A percentile compares a stretch with the other conserved stretches of the same genome.
Evolutionary conservation across 2,113 vertebrate species (phyloP).

Genomic region (Onychostoma macrolepis): DNA sequence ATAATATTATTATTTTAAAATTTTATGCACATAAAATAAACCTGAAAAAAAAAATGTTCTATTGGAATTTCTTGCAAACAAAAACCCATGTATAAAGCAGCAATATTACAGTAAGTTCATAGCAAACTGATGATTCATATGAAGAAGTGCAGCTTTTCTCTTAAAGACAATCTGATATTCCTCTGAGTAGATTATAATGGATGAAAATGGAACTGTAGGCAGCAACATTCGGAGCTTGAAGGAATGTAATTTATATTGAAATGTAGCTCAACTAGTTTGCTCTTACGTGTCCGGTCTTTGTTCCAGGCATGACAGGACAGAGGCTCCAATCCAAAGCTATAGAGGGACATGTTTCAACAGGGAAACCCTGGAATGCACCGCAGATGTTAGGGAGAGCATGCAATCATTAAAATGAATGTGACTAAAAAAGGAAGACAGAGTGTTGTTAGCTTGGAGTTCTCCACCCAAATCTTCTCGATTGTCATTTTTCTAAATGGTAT

Average conservation of each 20-base stretch:
- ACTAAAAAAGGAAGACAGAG: neutral
- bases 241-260: constrained; percentile 11
- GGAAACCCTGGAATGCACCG: constrained; percentile 69
- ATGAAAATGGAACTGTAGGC: constrained; percentile 42
- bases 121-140: neutral
- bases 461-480: neutral
- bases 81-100: neutral
- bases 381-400: constrained; percentile 10
- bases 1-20: neutral
- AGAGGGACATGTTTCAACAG: constrained; percentile 76
- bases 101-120: neutral
- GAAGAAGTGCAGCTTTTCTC: neutral
- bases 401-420: constrained; percentile 46
- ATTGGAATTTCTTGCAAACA: neutral
- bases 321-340: constrained; percentile 81
- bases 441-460: neutral
- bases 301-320: constrained; percentile 84
- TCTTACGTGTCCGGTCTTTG: constrained; percentile 80
- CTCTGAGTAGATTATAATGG: constrained; percentile 58
- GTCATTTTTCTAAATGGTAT: neutral
- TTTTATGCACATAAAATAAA: neutral
- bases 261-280: constrained; percentile 36
- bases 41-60: too few relatives aligned
- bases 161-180: constrained; percentile 59
- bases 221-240: constrained; percentile 12